phyloP scores from a whole-genome alignment of 2,888 invertebrate genomes.

The Meteorus cinctellus region DNA sequence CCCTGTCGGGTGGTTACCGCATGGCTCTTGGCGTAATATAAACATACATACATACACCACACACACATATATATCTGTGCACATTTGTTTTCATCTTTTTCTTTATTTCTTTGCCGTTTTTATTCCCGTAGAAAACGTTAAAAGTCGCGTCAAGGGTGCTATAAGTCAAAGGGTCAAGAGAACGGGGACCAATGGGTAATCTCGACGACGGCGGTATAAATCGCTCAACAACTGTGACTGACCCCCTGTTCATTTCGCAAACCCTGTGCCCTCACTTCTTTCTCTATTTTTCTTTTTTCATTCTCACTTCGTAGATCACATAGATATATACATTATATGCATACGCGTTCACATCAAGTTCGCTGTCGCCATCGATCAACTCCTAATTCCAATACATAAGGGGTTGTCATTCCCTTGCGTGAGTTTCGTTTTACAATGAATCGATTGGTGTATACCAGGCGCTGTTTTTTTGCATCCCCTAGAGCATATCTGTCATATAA shows the following conservation, averaged over 20 bases:
- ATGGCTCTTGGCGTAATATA: slow-evolving; percentile 4
- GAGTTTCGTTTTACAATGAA: slow-evolving; percentile 30
- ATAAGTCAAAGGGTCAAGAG: slow-evolving; percentile 55
- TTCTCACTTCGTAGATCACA: not conserved
- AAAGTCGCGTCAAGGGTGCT: slow-evolving; percentile 54
- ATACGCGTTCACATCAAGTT: slow-evolving; percentile 40
- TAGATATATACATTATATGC: slow-evolving; percentile 23
- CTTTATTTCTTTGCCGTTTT: slow-evolving; percentile 39
- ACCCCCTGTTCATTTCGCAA: slow-evolving; percentile 2
- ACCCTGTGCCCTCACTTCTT: not conserved
- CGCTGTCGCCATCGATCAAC: slow-evolving; percentile 48
- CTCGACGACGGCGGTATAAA: slow-evolving; percentile 42
- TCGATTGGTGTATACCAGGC: not conserved
- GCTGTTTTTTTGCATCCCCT: slow-evolving; percentile 24
- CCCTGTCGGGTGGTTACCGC: slow-evolving; percentile 33
- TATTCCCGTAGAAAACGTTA: slow-evolving; percentile 52
- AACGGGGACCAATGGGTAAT: slow-evolving; percentile 50
- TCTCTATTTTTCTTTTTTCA: not conserved
- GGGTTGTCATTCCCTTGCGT: slow-evolving; percentile 18
- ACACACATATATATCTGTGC: not conserved
- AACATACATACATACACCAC: not conserved
- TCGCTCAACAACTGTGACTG: slow-evolving; percentile 35
- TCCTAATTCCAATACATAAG: slow-evolving; percentile 48
- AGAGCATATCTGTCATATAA: slow-evolving; percentile 39
- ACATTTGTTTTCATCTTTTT: slow-evolving; percentile 26